Evolutionary conservation across 2,888 invertebrate species (phyloP), one percentile per base, ranked within the genome.

Genomic region (Lithophane socia): DNA sequence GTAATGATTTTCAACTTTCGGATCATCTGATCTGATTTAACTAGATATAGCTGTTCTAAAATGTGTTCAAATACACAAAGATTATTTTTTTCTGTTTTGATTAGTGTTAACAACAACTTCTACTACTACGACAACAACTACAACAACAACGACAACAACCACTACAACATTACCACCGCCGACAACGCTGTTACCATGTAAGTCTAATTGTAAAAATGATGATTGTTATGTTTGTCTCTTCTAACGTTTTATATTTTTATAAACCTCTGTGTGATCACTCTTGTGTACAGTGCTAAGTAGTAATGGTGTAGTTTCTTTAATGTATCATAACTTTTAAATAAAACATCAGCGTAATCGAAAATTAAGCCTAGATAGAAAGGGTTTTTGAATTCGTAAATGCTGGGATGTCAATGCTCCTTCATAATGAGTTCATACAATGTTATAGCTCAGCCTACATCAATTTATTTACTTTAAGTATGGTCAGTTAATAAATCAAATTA

Each of bases 91-190:
- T 68, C 21, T 73, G 66, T 56, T 69, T 69, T 75, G 21, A 77
- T 47, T 89, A 96, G 96, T 96, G 89, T 80, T 95, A 61, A 95
- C 96, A 56, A 96, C 65, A 60, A 68, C 68, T 0, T 37, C 96
- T 18, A 95, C 95, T 58, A 79, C 90, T 88, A 94, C 94, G 78
- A 84, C 94, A 0, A 95, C 95, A 12, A 94, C 95, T 0, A 94
- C 95, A 0, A 94, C 95, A 69, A 79, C 90, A 88, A 94, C 95
- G 0, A 94, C 95, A 0, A 95, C 94, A 0, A 94, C 95, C 0
- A 93, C 94, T 0, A 94, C 95, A 0, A 93, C 94, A 0, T 86
- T 90, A 24, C 85, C 92, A 37, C 92, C 95, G 7, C 89, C 95
- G 0, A 92, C 94, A 7, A 92, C 92, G 21, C 76, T 89, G 73